Evolutionary conservation across 2,888 invertebrate genomes (phyloP), one percentile per base, ranked within the genome.

Genomic region (Salpingus planirostris): DNA sequence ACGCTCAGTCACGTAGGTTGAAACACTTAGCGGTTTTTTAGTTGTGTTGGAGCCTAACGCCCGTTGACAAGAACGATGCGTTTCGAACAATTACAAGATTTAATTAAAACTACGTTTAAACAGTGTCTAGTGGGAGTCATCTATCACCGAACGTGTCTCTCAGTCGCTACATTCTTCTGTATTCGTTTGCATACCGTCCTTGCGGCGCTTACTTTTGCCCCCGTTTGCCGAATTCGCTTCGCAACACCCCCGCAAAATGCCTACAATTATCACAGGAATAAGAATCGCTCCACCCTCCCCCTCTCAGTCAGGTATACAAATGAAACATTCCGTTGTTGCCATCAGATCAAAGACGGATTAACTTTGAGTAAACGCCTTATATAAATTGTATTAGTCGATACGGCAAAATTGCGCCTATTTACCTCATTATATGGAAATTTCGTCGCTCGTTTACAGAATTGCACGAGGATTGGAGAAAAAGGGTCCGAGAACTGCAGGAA

Each of bases 71-170:
- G 56, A 50, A 47, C 46, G 53, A 54, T 58, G 57, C 53, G 62
- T 44, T 52, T 49, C 46, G 59, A 64, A 65, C 64, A 66, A 65
- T 65, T 65, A 65, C 64, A 57, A 59, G 62, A 65, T 65, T 66
- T 66, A 66, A 66, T 66, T 65, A 65, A 65, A 66, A 65, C 62
- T 64, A 60, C 57, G 62, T 57, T 60, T 55, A 55, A 62, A 59
- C 59, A 54, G 51, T 59, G 59, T 54, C 61, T 60, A 55, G 53
- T 57, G 62, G 61, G 60, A 62, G 59, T 60, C 64, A 65, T 66
- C 64, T 64, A 66, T 66, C 66, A 64, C 62, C 47, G 55, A 57
- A 56, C 57, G 52, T 56, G 57, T 57, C 57, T 59, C 52, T 46
- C 46, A 44, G 55, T 57, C 55, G 50, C 45, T 51, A 52, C 56